Base-by-base conservation (phyloP, 2,797 vertebrate species). In the Alosa sapidissima region DNA sequence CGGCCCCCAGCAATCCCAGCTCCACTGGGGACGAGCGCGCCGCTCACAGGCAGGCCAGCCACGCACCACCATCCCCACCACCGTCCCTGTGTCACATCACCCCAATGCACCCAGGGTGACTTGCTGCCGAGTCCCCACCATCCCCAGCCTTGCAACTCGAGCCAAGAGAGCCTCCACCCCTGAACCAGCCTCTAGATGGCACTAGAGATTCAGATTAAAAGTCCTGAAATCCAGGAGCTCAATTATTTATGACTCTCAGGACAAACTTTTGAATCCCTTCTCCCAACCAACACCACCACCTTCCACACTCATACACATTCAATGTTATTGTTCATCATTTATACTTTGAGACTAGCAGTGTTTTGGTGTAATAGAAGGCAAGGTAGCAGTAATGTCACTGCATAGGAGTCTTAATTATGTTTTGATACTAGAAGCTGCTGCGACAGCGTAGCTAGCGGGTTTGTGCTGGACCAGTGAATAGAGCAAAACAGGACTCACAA, bases 221-320 rank as follows among this genome's bases (percentile, higher is more conserved):
- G 86, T 75, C 83, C 54, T 3, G 60, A 33, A 3, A 8, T 84
- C 89, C 89, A 89, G 86, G 89, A 89, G 93, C 92, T 95, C 90
- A 95, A 95, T 95, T 93, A 95, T 95, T 93, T 90, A 93, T 92
- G 82, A 89, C 91, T 92, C 94, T 91, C 91, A 92, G 90, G 89
- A 89, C 91, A 93, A 93, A 94, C 92, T 4, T 92, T 91, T 54
- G 47, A 21, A 91, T 89, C 87, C 28, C 33, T 55, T 55, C 65
- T 36, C 58, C 58, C 7, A 60, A 4, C 65, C 65, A 72, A 10
- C 65, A 13, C 33, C 65, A 16, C 10, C 14, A 41, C 68, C 49
- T 8, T 11, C 7, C 49, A 51, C 49, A 51, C 49, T 8, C 51
- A 14, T 14, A 55, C 28, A 47, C 72, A 78, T 78, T 78, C 41